Conservation (phyloP, 2,797 vertebrate species). For the Aythya fuligula region DNA sequence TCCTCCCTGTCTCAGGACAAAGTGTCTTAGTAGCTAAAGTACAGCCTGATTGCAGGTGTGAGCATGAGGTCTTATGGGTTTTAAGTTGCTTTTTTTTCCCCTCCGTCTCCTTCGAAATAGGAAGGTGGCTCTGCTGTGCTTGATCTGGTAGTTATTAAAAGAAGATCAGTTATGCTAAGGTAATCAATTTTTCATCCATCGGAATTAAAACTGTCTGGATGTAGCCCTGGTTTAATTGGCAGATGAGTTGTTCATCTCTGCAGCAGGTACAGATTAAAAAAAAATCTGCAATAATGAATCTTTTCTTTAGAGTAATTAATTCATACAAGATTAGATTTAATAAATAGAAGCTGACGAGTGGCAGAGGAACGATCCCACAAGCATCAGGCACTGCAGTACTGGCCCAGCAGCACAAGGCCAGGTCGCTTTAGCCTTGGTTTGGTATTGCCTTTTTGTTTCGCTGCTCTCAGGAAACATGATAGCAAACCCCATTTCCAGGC, state of each 20-base stretch:
- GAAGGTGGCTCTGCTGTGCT: background rate
- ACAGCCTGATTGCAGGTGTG: background rate
- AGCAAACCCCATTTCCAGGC: background rate
- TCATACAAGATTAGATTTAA: background rate
- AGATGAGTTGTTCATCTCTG: background rate
- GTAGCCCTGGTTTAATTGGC: background rate
- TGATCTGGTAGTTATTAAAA: background rate
- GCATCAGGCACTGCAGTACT: accelerated
- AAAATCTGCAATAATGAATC: background rate
- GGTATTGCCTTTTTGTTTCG: background rate
- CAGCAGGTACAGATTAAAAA: background rate
- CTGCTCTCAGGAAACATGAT: background rate
- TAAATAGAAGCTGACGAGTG: background rate
- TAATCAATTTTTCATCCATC: background rate
- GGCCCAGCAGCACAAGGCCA: accelerated
- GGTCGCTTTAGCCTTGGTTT: background rate
- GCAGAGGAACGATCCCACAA: accelerated
- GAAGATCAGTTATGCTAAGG: background rate
- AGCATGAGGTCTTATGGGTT: background rate
- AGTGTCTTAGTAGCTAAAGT: background rate
- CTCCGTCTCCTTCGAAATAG: background rate
- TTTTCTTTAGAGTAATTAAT: background rate
- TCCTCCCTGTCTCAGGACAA: background rate
- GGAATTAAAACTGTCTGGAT: background rate
- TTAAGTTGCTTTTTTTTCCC: background rate